A percentile compares a stretch with the other conserved stretches of the same genome.
Conservation (phyloP, 2,797 vertebrate genomes). For the Tenualosa ilisha region DNA sequence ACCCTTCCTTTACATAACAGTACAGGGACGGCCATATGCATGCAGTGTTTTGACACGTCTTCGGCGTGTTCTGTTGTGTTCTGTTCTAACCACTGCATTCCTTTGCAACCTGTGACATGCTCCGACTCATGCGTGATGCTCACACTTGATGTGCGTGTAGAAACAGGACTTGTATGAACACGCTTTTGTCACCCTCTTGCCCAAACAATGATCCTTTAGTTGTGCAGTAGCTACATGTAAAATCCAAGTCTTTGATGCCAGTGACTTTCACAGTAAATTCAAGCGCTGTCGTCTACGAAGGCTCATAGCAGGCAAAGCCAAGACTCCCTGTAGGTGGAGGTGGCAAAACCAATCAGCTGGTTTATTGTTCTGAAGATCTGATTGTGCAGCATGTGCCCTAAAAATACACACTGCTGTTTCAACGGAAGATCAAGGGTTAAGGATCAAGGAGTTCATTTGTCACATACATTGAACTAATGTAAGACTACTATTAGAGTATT, state of each 20-base stretch:
- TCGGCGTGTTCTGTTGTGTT: background rate
- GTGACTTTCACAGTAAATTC: background rate
- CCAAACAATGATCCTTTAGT: background rate
- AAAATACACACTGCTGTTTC: too few species aligned
- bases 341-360: background rate
- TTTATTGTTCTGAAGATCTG: background rate
- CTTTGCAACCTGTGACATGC: constrained; percentile 32
- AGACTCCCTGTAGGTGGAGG: background rate
- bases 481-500: too few species aligned
- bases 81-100: background rate
- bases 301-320: background rate
- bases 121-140: background rate
- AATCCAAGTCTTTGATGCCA: background rate
- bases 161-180: constrained; percentile 26
- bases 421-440: too few species aligned
- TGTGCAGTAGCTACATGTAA: background rate
- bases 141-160: background rate
- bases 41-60: background rate
- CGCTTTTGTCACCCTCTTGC: background rate
- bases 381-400: background rate
- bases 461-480: too few species aligned
- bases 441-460: too few species aligned
- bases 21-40: background rate
- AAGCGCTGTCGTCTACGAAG: background rate
- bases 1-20: background rate